These are phyloP conservation scores for Pilophorus perplexus DNA, from an alignment of 2,888 invertebrate species.

Conservation along the genomic window DNA sequence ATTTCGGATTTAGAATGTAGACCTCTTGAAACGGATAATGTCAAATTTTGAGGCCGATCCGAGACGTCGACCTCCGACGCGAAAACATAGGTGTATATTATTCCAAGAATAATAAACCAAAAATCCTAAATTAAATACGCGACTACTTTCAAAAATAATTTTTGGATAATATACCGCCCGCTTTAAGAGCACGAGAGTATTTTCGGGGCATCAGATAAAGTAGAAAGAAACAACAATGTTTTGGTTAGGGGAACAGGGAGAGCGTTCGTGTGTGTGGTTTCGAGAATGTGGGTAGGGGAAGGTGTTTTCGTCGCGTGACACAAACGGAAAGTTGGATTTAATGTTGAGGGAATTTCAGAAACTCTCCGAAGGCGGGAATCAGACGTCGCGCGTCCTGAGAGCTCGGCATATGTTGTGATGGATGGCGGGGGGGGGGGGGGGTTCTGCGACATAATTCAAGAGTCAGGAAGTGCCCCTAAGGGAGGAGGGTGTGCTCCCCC, in stretches of 20 bases:
- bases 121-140: too few relatives aligned
- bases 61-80: too few relatives aligned
- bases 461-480: not conserved
- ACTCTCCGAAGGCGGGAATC: conserved; percentile 10
- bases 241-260: not conserved
- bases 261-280: not conserved
- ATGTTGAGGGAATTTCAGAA: conserved; percentile 14
- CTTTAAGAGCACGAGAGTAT: too few relatives aligned
- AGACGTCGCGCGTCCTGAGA: too few relatives aligned
- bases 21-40: too few relatives aligned
- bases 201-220: too few relatives aligned
- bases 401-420: conserved; percentile 7
- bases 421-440: not conserved
- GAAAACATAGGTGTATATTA: too few relatives aligned
- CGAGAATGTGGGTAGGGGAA: not conserved
- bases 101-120: too few relatives aligned
- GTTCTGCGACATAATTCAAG: conserved; percentile 11
- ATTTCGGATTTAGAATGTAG: too few relatives aligned
- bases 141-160: too few relatives aligned
- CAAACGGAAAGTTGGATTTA: not conserved
- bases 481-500: not conserved
- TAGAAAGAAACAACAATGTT: not conserved
- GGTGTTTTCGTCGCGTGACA: conserved; percentile 16
- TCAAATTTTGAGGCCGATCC: too few relatives aligned
- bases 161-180: too few relatives aligned